Evolutionary conservation across 2,113 vertebrate genomes (phyloP).

Genomic region (Diadophis punctatus): DNA sequence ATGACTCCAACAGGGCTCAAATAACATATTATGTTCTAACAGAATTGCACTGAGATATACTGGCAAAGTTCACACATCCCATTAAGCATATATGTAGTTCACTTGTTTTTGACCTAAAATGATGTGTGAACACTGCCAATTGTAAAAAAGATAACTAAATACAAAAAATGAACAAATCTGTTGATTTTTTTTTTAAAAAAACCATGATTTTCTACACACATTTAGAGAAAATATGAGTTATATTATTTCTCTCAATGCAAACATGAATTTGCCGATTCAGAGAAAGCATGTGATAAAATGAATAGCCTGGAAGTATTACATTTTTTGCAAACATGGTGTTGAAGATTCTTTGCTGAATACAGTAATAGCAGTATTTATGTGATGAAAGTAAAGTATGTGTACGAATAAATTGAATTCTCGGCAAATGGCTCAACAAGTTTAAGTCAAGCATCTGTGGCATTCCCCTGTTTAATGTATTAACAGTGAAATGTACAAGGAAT

Average conservation of each 20-base stretch:
- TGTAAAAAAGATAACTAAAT: background rate
- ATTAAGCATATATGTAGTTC: background rate
- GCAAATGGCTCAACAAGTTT: background rate
- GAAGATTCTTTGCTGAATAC: background rate
- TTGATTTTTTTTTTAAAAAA: background rate
- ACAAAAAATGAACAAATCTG: background rate
- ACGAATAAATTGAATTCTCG: background rate
- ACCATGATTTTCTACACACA: background rate
- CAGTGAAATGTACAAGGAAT: background rate
- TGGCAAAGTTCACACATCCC: background rate
- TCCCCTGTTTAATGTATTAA: background rate
- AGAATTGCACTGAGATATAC: background rate
- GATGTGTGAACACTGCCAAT: background rate
- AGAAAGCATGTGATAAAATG: background rate
- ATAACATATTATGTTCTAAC: background rate
- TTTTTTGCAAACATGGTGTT: background rate
- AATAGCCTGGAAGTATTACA: background rate
- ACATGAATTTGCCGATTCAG: background rate
- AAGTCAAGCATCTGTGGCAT: background rate
- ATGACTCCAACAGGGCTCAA: background rate
- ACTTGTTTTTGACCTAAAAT: background rate
- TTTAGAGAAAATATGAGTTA: background rate
- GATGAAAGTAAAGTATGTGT: background rate
- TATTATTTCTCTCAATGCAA: background rate
- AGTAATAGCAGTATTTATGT: background rate